A percentile compares a stretch with the other conserved stretches of the same genome.
These are phyloP conservation scores for Salvelinus alpinus DNA, from an alignment of 2,113 vertebrate species.

Conservation along the genomic window DNA sequence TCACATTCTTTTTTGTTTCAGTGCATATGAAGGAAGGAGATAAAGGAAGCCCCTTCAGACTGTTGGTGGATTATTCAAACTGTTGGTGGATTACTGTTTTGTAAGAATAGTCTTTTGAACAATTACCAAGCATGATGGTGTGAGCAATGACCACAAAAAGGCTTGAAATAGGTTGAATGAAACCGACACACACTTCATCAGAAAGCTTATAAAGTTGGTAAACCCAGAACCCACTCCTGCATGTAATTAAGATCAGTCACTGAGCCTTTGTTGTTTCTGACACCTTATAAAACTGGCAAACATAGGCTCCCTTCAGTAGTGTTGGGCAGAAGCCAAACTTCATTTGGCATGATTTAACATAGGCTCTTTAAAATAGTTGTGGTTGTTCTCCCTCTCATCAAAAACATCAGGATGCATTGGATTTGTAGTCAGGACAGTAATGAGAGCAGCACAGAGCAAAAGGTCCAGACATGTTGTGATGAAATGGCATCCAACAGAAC, in stretches of 20 bases:
- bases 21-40: neutral
- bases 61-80: no score
- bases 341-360: conserved; percentile 5
- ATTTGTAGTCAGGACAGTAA: conserved; percentile 8
- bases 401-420: conserved; percentile 1
- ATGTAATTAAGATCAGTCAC: neutral
- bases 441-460: neutral
- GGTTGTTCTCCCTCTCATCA: conserved; percentile 11
- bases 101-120: no score
- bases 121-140: no score
- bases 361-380: conserved; percentile 33
- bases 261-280: neutral
- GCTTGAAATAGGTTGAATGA: neutral
- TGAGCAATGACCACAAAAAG: no score
- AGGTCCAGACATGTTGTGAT: neutral
- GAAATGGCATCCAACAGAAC: neutral
- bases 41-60: no score
- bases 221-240: neutral
- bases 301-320: conserved; percentile 4
- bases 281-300: conserved; percentile 7
- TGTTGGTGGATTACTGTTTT: no score
- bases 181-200: neutral
- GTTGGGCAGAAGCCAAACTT: conserved; percentile 12
- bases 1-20: neutral
- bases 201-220: neutral